Percentiles rank a stretch among this genome's conserved stretches.
Evolutionary conservation across 1,140 invertebrate species (phyloP).

Genomic region (Pseudomyrmex pallidus): DNA sequence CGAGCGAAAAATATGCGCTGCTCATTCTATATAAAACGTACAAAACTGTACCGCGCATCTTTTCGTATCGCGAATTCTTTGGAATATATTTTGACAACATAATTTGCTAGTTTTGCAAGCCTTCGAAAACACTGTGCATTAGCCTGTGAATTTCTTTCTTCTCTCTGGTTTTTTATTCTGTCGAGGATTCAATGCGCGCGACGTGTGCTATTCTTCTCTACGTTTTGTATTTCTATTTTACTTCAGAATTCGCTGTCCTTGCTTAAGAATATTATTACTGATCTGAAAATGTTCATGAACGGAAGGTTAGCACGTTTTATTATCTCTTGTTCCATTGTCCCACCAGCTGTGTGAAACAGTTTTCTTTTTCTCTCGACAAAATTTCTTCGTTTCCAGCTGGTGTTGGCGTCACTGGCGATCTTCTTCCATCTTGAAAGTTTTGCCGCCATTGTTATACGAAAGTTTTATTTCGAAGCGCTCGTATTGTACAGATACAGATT

Average conservation of each 20-base stretch:
- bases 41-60: not conserved
- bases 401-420: too few relatives aligned
- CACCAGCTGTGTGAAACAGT: not conserved
- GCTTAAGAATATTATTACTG: constrained; percentile 17
- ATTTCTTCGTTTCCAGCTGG: constrained; percentile 15
- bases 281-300: constrained; percentile 2
- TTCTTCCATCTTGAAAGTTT: too few relatives aligned
- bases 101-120: not conserved
- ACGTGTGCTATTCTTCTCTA: not conserved
- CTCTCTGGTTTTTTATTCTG: not conserved
- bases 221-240: not conserved
- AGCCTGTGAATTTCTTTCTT: not conserved
- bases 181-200: not conserved
- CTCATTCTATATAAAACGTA: not conserved
- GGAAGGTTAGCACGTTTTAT: constrained; percentile 1
- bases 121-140: not conserved
- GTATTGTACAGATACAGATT: too few relatives aligned
- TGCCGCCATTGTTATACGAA: too few relatives aligned
- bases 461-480: too few relatives aligned
- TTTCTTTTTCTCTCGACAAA: constrained; percentile 6
- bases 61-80: not conserved
- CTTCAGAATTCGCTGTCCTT: not conserved
- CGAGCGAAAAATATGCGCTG: not conserved
- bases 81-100: not conserved
- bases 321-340: constrained; percentile 28